These are phyloP conservation scores for Prunella himalayana DNA, from an alignment of 2,113 vertebrate species.

Conservation along the genomic window DNA sequence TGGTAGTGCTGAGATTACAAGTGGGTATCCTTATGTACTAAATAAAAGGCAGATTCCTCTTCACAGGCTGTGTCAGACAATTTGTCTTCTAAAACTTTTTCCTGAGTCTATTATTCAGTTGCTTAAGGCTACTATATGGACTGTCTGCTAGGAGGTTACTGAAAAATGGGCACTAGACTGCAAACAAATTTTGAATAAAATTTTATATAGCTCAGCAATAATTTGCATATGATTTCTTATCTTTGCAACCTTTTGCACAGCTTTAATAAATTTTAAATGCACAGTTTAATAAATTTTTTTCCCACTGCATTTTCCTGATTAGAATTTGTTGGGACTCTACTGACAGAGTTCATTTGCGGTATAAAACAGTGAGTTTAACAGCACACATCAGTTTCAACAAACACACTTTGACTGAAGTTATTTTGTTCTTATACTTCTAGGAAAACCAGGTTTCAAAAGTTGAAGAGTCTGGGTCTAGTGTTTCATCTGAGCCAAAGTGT, in stretches of 20 bases:
- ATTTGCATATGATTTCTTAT: background rate
- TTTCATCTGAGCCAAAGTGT: background rate
- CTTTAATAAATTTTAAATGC: too few relatives aligned
- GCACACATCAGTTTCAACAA: background rate
- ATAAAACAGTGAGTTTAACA: background rate
- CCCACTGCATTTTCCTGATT: background rate
- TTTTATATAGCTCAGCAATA: background rate
- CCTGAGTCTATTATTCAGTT: background rate
- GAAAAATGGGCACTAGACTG: background rate
- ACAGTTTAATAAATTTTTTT: background rate
- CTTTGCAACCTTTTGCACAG: background rate
- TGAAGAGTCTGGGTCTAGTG: background rate
- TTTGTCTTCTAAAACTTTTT: background rate
- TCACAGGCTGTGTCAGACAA: background rate
- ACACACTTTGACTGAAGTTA: background rate
- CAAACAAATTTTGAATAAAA: background rate
- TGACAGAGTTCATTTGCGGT: background rate
- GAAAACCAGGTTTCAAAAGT: background rate
- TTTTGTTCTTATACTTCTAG: background rate
- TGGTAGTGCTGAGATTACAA: background rate
- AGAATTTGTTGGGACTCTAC: background rate
- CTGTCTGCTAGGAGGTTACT: background rate
- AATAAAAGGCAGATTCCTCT: background rate
- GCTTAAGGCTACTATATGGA: background rate
- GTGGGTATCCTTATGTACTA: background rate